Percentiles rank a stretch among this genome's conserved stretches.
Evolutionary conservation across 2,888 invertebrate species (phyloP).

Genomic region (Gisinianus flammeolus): DNA sequence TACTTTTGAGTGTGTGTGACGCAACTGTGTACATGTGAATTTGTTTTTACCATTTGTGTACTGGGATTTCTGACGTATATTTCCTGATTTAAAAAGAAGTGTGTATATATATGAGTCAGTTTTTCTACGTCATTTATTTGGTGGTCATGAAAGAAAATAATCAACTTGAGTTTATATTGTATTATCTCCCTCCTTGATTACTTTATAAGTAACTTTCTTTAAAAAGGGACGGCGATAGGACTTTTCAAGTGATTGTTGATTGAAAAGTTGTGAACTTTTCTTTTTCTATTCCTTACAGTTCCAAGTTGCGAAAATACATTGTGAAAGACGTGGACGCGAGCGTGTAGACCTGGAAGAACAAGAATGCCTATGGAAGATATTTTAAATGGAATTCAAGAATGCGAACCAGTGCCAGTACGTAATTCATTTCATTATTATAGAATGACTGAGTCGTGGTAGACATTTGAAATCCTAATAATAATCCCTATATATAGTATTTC

Average conservation of each 20-base stretch:
- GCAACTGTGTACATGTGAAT: too few species aligned
- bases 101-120: too few species aligned
- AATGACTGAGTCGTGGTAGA: neutral
- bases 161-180: too few species aligned
- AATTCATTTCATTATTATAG: too few species aligned
- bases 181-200: too few species aligned
- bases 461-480: neutral
- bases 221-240: neutral
- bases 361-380: conserved; percentile 55
- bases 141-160: too few species aligned
- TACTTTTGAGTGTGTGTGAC: neutral
- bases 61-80: too few species aligned
- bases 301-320: conserved; percentile 24
- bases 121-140: too few species aligned
- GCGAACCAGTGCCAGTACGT: conserved; percentile 57
- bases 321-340: conserved; percentile 26
- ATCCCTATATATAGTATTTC: neutral
- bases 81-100: too few species aligned
- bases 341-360: conserved; percentile 31
- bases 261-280: neutral
- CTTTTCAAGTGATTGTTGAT: neutral
- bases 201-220: neutral
- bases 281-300: conserved; percentile 18
- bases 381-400: conserved; percentile 55
- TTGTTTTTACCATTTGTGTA: too few species aligned